phyloP scores from a whole-genome alignment of 1,140 invertebrate genomes.

The Conopomorpha cramerella region DNA sequence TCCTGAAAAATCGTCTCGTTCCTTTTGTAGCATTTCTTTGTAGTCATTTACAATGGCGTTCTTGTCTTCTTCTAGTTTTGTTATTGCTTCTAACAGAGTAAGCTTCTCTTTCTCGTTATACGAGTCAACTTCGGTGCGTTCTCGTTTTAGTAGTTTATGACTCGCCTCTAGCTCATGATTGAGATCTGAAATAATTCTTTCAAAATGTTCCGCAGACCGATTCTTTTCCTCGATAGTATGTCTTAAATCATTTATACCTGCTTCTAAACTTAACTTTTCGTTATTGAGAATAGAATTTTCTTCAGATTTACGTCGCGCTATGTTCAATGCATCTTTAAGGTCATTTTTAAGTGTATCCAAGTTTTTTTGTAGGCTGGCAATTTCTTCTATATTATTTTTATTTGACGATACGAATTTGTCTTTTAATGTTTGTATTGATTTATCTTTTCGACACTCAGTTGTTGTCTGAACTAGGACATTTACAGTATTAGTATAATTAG shows the following conservation, averaged over 20 bases:
- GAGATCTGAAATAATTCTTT: no score
- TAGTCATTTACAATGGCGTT: conserved; percentile 33
- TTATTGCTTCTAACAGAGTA: conserved; percentile 24
- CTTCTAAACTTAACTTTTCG: conserved; percentile 19
- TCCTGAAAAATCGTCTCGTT: conserved; percentile 38
- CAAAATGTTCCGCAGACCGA: no score
- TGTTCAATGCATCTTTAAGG: conserved; percentile 14
- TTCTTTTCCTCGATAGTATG: no score
- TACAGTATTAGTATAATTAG: conserved; percentile 1
- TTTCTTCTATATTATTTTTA: no score
- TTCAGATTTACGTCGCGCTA: conserved; percentile 15
- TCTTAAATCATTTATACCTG: conserved; percentile 17
- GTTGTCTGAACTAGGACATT: conserved; percentile 21
- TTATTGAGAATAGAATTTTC: conserved; percentile 20
- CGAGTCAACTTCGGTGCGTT: no score
- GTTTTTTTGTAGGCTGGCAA: no score
- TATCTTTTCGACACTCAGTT: conserved; percentile 8
- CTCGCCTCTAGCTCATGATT: no score
- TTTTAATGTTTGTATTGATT: conserved; percentile 26
- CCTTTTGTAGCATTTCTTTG: conserved; percentile 35
- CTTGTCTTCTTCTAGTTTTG: conserved; percentile 47
- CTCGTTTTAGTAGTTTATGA: no score
- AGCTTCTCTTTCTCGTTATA: no score
- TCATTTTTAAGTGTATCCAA: no score
- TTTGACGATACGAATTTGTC: no score